Conservation (phyloP, 2,113 vertebrate genomes). For the Podarcis raffonei region DNA sequence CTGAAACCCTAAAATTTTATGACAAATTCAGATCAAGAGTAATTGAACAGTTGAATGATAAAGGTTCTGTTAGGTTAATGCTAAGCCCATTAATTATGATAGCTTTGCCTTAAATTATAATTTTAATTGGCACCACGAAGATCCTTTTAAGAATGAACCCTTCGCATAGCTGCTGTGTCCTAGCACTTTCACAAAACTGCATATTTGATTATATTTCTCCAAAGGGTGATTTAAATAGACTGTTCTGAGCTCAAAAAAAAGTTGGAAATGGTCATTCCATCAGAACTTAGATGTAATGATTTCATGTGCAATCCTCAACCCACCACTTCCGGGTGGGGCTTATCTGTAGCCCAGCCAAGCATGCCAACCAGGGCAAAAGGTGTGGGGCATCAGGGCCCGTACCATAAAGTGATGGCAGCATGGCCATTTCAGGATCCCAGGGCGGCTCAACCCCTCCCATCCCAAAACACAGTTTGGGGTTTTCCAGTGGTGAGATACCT, state of each 20-base stretch:
- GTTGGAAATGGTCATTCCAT: background rate
- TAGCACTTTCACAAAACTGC: background rate
- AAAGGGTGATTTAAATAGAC: background rate
- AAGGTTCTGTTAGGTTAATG: conserved; percentile 1
- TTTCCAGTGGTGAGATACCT: no score
- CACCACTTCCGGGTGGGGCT: no score
- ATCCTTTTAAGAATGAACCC: background rate
- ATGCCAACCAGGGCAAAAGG: no score
- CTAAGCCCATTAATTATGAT: conserved; percentile 22
- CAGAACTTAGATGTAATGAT: background rate
- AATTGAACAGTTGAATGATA: conserved; percentile 4
- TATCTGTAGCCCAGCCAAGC: no score
- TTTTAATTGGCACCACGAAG: conserved; percentile 21
- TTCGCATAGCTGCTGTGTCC: background rate
- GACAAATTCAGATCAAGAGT: background rate
- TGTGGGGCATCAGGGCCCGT: no score
- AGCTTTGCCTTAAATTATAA: conserved; percentile 14
- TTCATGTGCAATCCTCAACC: background rate
- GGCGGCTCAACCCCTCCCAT: no score
- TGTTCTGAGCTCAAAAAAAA: background rate
- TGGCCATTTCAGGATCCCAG: no score
- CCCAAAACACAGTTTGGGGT: no score
- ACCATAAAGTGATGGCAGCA: no score
- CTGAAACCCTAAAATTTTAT: conserved; percentile 18
- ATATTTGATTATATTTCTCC: background rate